A percentile compares a stretch with the other conserved stretches of the same genome.
phyloP scores from a whole-genome alignment of 2,113 vertebrate species.

The Pseudorectes ferrugineus region DNA sequence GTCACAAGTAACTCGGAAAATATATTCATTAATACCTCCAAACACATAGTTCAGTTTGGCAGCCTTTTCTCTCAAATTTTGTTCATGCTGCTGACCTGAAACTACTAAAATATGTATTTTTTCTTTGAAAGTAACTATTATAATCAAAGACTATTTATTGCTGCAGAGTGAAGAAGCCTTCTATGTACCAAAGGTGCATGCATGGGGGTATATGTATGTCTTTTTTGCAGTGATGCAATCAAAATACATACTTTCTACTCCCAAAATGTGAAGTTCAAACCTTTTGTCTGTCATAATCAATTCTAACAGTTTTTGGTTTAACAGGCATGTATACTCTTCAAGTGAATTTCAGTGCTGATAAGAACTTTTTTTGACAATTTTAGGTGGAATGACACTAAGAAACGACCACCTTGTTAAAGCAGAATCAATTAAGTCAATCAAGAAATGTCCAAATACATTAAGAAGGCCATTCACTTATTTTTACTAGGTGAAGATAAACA shows the following conservation, averaged over 20 bases:
- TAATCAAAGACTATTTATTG: neutral
- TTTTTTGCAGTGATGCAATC: neutral
- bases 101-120: neutral
- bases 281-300: neutral
- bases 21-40: neutral
- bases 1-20: neutral
- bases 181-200: neutral
- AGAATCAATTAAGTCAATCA: neutral
- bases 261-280: neutral
- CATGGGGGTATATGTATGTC: rapidly evolving
- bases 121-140: neutral
- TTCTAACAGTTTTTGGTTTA: neutral
- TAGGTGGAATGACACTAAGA: neutral
- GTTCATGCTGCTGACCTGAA: neutral
- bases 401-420: neutral
- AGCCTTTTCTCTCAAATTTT: neutral
- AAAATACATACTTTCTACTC: neutral
- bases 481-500: neutral
- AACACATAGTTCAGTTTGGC: neutral
- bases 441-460: neutral
- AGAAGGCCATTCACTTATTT: neutral
- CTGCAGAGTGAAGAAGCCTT: neutral
- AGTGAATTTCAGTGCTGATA: neutral
- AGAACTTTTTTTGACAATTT: neutral
- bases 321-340: neutral